Base-by-base conservation (phyloP, 2,797 vertebrate genomes). In the Paratrypauchen microcephalus region DNA sequence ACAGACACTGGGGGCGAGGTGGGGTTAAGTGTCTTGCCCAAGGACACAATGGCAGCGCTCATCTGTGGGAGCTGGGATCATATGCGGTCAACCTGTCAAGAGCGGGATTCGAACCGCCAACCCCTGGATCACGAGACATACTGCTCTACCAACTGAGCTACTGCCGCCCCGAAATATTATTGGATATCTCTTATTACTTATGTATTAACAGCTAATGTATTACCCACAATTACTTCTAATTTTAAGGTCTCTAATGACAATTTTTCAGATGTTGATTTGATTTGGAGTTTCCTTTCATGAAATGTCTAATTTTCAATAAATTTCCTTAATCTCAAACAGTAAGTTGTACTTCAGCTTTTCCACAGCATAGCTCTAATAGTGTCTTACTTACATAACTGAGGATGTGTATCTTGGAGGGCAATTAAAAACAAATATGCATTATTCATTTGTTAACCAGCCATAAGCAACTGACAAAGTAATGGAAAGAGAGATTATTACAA, bases 361-460 rank as follows among this genome's bases (percentile, higher is more conserved):
- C 26, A 26, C 7, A 7, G 16, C 26, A 7, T 21, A 7, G 50
- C 56, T 45, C 13, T 58, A 30, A 30, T 30, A 19, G 4, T 15
- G 41, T 45, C 4, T 45, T 15, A 45, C 30, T 36, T 30, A 36
- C 64, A 66, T 52, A 66, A 66, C 13, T 32, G 45, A 54, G 48
- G 30, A 28, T 21, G 47, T 18, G 28, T 32, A 19, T 24, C 47
- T 52, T 48, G 62, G 12, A 54, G 28, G 24, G 24, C 23, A 28
- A 50, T 50, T n/a, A 11, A 54, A 48, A 66, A 66, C 19, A 66
- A 54, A 55, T 50, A n/a, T 66, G 24, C 12, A 66, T 66, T 21
- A 66, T 66, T 66, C 48, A 66, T 66, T 55, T 52, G 26, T 66
- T 21, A 18, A 66, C 28, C 48, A 54, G 48, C 64, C 19, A 32